These are phyloP conservation scores for Phasianus colchicus DNA, from an alignment of 2,113 vertebrate species.

Conservation along the genomic window DNA sequence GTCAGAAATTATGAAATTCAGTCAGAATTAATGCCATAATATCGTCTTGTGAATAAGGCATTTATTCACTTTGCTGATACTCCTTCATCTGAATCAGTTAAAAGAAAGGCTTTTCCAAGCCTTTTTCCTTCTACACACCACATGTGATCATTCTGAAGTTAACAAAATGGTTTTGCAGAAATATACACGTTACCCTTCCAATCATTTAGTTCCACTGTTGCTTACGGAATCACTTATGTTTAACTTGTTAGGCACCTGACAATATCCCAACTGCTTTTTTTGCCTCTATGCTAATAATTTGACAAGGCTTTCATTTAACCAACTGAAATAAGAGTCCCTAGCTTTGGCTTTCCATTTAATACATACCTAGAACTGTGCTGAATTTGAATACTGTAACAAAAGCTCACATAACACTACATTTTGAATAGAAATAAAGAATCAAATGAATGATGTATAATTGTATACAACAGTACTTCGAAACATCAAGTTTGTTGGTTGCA, in stretches of 20 bases:
- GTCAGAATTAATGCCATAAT: not conserved
- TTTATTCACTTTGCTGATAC: constrained; percentile 11
- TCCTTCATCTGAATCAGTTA: not conserved
- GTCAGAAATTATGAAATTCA: not conserved
- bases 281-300: not conserved
- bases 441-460: constrained; percentile 54
- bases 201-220: not conserved
- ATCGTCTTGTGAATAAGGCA: not conserved
- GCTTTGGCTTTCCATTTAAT: not conserved
- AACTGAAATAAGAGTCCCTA: accelerated
- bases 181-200: not conserved
- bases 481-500: constrained; percentile 26
- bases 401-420: not conserved
- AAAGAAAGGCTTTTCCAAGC: not conserved
- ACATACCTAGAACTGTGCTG: not conserved
- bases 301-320: not conserved
- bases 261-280: not conserved
- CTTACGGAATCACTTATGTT: not conserved
- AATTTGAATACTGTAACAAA: not conserved
- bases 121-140: not conserved
- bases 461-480: constrained; percentile 68
- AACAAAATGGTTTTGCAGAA: not conserved
- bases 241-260: not conserved
- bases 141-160: not conserved
- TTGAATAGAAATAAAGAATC: constrained; percentile 67